These are phyloP conservation scores for Seriola aureovittata DNA, from an alignment of 2,113 vertebrate genomes.

Conservation along the genomic window DNA sequence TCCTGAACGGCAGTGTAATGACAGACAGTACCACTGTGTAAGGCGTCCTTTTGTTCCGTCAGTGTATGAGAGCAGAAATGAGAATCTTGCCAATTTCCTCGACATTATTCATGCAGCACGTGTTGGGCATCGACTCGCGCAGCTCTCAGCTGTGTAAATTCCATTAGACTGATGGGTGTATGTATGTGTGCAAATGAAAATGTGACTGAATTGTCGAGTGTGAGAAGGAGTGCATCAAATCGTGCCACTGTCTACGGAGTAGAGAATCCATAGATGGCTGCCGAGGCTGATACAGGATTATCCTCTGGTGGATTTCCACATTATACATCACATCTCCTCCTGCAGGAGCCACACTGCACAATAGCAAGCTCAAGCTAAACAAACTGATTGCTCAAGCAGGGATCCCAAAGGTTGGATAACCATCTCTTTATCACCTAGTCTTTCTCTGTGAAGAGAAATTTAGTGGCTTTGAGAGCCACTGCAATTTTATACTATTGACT, in stretches of 20 bases:
- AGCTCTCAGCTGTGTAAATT: constrained; percentile 42
- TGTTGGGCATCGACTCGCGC: background rate
- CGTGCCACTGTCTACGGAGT: constrained; percentile 16
- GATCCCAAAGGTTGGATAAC: constrained; percentile 25
- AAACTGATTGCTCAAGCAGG: constrained; percentile 41
- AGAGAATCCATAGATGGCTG: constrained; percentile 54
- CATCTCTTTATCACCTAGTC: constrained; percentile 28
- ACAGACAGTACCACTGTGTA: background rate
- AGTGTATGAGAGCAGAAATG: constrained; percentile 11
- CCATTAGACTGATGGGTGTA: constrained; percentile 14
- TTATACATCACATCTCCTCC: constrained; percentile 67
- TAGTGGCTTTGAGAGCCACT: background rate
- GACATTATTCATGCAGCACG: constrained; percentile 36
- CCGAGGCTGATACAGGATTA: constrained; percentile 68
- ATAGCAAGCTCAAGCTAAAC: constrained; percentile 45
- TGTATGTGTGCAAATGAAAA: constrained; percentile 27
- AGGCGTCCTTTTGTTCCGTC: constrained; percentile 11
- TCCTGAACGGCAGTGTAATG: background rate
- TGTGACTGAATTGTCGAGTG: constrained; percentile 12
- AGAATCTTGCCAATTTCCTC: constrained; percentile 41
- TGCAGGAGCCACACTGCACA: constrained; percentile 46
- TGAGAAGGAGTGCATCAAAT: constrained; percentile 35
- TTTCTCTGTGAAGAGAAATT: background rate
- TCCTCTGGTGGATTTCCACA: constrained; percentile 66
- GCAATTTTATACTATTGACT: constrained; percentile 4